Conservation (phyloP, 2,113 vertebrate genomes). For the Gallinago paraguaiae region DNA sequence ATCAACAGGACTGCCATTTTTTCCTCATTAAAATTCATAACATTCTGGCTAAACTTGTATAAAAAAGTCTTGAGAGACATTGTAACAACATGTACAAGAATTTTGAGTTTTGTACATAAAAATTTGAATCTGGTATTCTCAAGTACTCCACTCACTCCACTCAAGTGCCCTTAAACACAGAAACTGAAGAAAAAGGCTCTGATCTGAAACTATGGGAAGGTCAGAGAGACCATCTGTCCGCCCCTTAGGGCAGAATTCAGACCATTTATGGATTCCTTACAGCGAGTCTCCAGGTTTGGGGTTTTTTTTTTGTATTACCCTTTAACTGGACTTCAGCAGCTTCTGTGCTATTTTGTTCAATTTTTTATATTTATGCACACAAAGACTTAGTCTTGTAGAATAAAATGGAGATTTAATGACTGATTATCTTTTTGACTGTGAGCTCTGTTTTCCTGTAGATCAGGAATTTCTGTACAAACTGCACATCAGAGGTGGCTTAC, state of each 20-base stretch:
- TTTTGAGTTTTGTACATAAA: not conserved
- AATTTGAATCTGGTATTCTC: not conserved
- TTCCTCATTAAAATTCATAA: not conserved
- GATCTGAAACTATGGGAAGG: not conserved
- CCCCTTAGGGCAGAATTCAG: not conserved
- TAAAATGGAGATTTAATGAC: not conserved
- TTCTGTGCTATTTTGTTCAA: not conserved
- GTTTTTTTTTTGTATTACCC: not conserved
- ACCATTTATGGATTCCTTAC: not conserved
- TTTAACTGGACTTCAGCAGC: not conserved
- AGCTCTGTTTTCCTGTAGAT: not conserved
- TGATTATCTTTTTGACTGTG: not conserved
- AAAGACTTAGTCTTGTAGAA: not conserved
- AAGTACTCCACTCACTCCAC: not conserved
- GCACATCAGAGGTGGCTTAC: not conserved
- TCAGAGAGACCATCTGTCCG: not conserved
- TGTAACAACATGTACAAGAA: not conserved
- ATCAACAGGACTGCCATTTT: not conserved
- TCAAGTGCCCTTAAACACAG: not conserved
- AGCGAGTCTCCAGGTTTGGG: accelerated
- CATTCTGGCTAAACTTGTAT: not conserved
- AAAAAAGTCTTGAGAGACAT: not conserved
- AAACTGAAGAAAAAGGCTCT: not conserved
- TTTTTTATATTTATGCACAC: not conserved
- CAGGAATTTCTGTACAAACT: not conserved